Evolutionary conservation across 2,888 invertebrate genomes (phyloP), one percentile per base, ranked within the genome.

Genomic region (Orthonevra nobilis): DNA sequence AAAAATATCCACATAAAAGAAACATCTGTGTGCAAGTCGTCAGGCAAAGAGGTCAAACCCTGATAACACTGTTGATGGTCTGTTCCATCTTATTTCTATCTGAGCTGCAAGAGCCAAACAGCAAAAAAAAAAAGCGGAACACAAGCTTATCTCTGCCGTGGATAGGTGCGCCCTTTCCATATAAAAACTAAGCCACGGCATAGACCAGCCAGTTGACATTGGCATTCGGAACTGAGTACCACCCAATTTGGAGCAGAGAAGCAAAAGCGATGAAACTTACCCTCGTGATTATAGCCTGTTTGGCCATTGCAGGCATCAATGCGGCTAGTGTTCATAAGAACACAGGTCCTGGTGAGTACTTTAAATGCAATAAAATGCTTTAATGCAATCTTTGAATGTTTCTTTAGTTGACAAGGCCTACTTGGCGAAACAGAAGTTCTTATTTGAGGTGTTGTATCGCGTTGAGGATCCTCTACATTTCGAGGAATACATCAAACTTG

Each of bases 401-500:
- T n/a, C 12, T 0, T 1, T 81, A 54, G 86, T 85, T 42, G 84
- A 86, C 75, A 81, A 83, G 58, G 82, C 79, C 2, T 85, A 82
- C 81, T 70, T 87, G 79, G 38, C 46, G 1, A 86, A 81, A 73
- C 86, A 87, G 64, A 84, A 84, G 81, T 86, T 86, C 82, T 30
- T 87, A 2, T 83, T 84, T 14, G 85, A 87, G 74, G 84, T 86
- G 7, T 9, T 84, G 3, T 77, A 86, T 63, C 84, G 84, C 20
- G 17, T 84, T 0, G 84, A 84, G 30, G 85, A 85, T 60, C 85
- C 85, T 2, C 64, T 86, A 15, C 74, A 82, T 56, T 87, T 86
- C 74, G 87, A 87, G 56, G 86, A 87, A 75, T 85, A 54, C 44
- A 85, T 87, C 79, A 86, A 86, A 50, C 2, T 75, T 3, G 86